Evolutionary conservation across 2,888 invertebrate species (phyloP), one percentile per base, ranked within the genome.

Genomic region (Sepiola atlantica): DNA sequence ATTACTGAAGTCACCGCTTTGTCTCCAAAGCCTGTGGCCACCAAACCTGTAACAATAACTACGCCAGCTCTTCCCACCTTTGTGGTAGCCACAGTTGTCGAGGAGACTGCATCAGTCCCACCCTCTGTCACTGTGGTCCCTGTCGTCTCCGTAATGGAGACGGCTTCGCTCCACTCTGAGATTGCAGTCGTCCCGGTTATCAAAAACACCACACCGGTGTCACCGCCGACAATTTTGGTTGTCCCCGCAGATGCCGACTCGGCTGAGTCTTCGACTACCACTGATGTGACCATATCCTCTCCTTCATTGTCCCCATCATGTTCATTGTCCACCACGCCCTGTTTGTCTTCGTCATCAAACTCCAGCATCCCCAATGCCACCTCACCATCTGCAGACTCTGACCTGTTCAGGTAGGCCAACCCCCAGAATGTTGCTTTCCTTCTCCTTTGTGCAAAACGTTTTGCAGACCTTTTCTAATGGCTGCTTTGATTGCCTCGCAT

Each of bases 321-420:
- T 92, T 92, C 92, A 21, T 14, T 92, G 16, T 54, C 92, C 18
- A n/a, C 54, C 92, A 54, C 54, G 12, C 92, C 92, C 77, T 92
- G n/a, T 55, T n/a, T 54, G 92, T 55, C 92, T 35, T 45, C 77
- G 16, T 92, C 92, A n/a, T 92, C 92, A 45, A 55, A 92, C 45
- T n/a, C 45, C 35, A 92, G 92, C 92, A 45, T 92, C 92, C 92
- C 92, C 92, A 92, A 92, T 45, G 55, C n/a, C 45, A 92, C 28
- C 91, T 35, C 35, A 91, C 6, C 24, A 54, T 77, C 77, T 77
- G 92, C 92, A 54, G 92, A 92, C 55, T 55, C 92, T 54, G 55
- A 92, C 54, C 45, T 92, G 54, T 92, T 92, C 92, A 92, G 92
- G 92, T 92, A 92, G 92, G 92, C 92, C 45, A 54, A 45, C 24